A percentile compares a stretch with the other conserved stretches of the same genome.
phyloP scores from a whole-genome alignment of 2,888 invertebrate species.

The Rotaria magnacalcarata region DNA sequence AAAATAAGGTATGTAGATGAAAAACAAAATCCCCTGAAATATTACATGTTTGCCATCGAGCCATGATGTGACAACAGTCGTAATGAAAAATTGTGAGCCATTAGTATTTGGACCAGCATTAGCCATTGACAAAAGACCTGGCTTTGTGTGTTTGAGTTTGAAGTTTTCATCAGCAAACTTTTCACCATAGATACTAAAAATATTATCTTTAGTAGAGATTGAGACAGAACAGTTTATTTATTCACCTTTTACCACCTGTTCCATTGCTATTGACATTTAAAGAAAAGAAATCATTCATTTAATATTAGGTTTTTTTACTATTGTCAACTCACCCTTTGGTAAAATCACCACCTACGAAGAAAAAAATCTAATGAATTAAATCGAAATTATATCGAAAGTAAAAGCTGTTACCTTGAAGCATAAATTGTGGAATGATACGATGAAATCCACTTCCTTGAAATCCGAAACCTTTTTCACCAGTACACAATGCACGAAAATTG shows the following conservation, averaged over 20 bases:
- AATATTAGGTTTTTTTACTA: neutral
- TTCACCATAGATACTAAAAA: slow-evolving; percentile 40
- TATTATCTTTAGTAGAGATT: no score
- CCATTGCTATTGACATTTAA: slow-evolving; percentile 46
- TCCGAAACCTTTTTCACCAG: slow-evolving; percentile 46
- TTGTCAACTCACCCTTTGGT: neutral
- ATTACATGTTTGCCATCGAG: neutral
- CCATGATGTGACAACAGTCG: slow-evolving; percentile 13
- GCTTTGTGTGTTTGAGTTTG: slow-evolving; percentile 41
- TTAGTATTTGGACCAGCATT: slow-evolving; percentile 40
- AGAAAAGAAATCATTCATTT: neutral
- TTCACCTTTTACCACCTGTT: slow-evolving; percentile 41
- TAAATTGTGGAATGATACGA: slow-evolving; percentile 45
- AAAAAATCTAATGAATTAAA: no score
- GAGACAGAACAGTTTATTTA: no score
- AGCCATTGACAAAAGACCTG: slow-evolving; percentile 46
- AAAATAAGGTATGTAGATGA: neutral
- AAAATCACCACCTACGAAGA: slow-evolving; percentile 39
- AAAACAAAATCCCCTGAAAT: neutral
- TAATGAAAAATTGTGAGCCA: slow-evolving; percentile 25
- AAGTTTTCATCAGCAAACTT: slow-evolving; percentile 47
- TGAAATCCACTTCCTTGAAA: slow-evolving; percentile 42
- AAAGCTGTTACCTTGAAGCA: slow-evolving; percentile 37
- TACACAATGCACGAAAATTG: slow-evolving; percentile 45
- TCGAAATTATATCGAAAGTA: no score